Evolutionary conservation across 1,140 invertebrate genomes (phyloP), one percentile per base, ranked within the genome.

Genomic region (Triops cancriformis): DNA sequence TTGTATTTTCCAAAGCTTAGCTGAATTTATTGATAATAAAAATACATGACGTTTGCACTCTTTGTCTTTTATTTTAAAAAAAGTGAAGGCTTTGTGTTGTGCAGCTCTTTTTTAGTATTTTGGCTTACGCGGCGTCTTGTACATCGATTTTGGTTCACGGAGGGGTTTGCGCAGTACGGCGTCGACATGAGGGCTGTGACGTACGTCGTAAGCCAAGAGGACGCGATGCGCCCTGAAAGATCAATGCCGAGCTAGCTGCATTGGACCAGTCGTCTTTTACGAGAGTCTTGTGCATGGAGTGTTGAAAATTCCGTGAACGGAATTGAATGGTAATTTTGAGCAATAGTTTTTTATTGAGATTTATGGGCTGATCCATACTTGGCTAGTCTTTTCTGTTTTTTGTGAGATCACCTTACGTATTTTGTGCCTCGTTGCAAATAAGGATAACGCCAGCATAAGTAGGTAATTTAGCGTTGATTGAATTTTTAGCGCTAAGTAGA

Each of bases 281-380:
- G 23, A 23, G 31, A 37, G 51, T 64, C 14, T 64, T 9, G 51
- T 64, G 18, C 51, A 64, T 64, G 51, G 51, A 64, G 51, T 64
- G 31, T 37, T 37, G 51, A 64, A 45, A 64, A 18, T 18, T 64
- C 23, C 18, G 51, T 64, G 51, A 18, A 23, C 18, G 23, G 23
- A 23, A 64, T 64, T 64, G 14, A 23, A 23, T 37, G 5, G n/a
- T 64, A 64, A 64, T n/a, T 64, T 18, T 64, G 14, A 23, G 51
- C n/a, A 64, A 23, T 64, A 64, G 51, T 64, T 64, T 64, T 64
- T 64, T 18, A 23, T 64, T 64, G 51, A 64, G 51, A 64, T 64
- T 64, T 64, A 64, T 64, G 51, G 51, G 51, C 51, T 64, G 51
- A 64, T 64, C 14, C 14, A 18, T 5, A 5, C 23, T 64, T 64